Evolutionary conservation across 2,113 vertebrate species (phyloP).

Genomic region (Oryctolagus cuniculus): mOryCun1.1 NC_091440.1:20797501-20798000

Average conservation of each 20-base stretch:
- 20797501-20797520: not conserved
- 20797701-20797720: not conserved
- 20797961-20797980: conserved; percentile 51
- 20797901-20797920: not conserved
- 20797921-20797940: conserved; percentile 56
- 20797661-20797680: not conserved
- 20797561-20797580: not conserved
- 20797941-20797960: not conserved
- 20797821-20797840: not conserved
- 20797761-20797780: not conserved
- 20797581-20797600: not conserved
- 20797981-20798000: conserved; percentile 20
- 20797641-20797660: not conserved
- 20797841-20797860: not conserved
- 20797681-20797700: not conserved
- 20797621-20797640: not conserved
- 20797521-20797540: not conserved
- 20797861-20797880: not conserved
- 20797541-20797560: not conserved
- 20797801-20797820: not conserved
- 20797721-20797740: not conserved
- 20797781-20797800: conserved; percentile 20
- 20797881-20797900: not conserved
- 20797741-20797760: not conserved
- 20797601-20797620: conserved; percentile 1